A percentile compares a stretch with the other conserved stretches of the same genome.
phyloP scores from a whole-genome alignment of 1,140 invertebrate species.

The Lasioglossum baleicum region DNA sequence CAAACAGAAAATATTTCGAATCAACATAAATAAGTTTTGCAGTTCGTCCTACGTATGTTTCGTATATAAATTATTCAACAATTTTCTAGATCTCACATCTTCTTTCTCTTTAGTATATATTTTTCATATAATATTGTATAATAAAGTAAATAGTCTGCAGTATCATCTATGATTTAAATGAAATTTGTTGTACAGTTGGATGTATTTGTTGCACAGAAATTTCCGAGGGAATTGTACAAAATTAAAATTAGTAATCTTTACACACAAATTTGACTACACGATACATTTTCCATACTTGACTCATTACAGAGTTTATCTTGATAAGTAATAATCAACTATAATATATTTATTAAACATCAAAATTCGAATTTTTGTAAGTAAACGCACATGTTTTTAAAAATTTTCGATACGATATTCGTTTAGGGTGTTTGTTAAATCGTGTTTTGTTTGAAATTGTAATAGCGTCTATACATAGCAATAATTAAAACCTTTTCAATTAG shows the following conservation, averaged over 20 bases:
- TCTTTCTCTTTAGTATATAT: not conserved
- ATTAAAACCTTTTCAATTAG: conserved; percentile 16
- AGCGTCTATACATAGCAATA: conserved; percentile 5
- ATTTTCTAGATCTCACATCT: conserved; percentile 1
- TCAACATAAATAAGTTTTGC: not conserved
- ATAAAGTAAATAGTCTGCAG: conserved; percentile 1
- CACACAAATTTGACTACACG: conserved; percentile 4
- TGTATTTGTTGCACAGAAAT: not conserved
- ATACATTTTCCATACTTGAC: conserved; percentile 14
- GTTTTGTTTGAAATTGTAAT: conserved; percentile 7
- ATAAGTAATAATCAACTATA: conserved; percentile 11
- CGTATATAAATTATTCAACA: not conserved
- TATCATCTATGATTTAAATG: not conserved
- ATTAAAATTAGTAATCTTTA: conserved; percentile 19
- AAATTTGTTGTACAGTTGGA: not conserved
- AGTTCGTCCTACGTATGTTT: not conserved
- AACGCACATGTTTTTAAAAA: conserved; percentile 21
- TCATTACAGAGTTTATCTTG: conserved; percentile 18
- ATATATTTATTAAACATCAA: conserved; percentile 40
- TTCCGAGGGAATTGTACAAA: conserved; percentile 20
- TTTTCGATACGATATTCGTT: conserved; percentile 1
- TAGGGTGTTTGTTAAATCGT: conserved; percentile 4
- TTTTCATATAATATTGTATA: not conserved
- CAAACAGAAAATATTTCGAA: not conserved
- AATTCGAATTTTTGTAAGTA: conserved; percentile 28